Percentiles rank a stretch among this genome's conserved stretches.
These are phyloP conservation scores for Vireo altiloquus DNA, from an alignment of 2,113 vertebrate species.

Conservation along the genomic window DNA sequence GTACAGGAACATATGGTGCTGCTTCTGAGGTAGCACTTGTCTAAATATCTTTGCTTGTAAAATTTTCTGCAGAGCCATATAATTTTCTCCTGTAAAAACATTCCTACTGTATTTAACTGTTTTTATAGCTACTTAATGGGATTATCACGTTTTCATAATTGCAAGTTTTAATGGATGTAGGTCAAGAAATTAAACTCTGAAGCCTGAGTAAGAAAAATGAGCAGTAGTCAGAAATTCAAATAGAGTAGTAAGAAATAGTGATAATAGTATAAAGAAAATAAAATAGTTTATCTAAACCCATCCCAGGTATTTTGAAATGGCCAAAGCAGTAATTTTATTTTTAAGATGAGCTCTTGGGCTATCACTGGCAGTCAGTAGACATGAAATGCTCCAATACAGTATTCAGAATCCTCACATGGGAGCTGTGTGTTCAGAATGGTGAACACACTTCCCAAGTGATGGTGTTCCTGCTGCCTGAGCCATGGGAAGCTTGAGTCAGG, in stretches of 20 bases:
- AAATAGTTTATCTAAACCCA: background rate
- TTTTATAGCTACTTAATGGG: background rate
- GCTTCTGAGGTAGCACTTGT: slow-evolving; percentile 55
- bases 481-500: background rate
- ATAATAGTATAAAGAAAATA: background rate
- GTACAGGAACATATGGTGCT: slow-evolving; percentile 60
- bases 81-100: slow-evolving; percentile 34
- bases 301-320: background rate
- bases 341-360: background rate
- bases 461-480: background rate
- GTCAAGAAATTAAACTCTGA: background rate
- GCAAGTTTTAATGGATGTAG: background rate
- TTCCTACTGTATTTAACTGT: background rate
- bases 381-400: background rate
- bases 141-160: background rate
- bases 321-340: background rate
- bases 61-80: slow-evolving; percentile 1
- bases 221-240: background rate
- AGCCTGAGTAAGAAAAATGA: background rate
- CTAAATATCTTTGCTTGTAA: slow-evolving; percentile 57
- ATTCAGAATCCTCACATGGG: background rate
- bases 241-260: background rate
- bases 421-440: background rate
- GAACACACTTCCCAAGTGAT: background rate
- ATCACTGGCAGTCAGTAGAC: background rate